Evolutionary conservation across 2,113 vertebrate genomes (phyloP).

Genomic region (Neodontobutis hainanensis): DNA sequence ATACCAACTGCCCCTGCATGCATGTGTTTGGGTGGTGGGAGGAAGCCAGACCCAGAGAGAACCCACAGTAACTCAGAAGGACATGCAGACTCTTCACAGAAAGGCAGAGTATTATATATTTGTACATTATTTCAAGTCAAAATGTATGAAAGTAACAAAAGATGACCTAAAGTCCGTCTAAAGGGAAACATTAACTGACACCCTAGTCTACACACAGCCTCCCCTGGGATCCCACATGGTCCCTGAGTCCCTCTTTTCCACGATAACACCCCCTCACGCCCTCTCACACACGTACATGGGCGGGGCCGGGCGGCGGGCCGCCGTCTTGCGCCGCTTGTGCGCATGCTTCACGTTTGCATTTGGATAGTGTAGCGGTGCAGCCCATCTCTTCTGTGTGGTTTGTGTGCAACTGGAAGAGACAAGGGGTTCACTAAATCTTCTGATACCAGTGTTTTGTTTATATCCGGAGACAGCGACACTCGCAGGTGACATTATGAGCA

Average conservation of each 20-base stretch:
- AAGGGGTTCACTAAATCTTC: conserved; percentile 3
- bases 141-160: not conserved
- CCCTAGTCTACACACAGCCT: not conserved
- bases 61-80: too few relatives aligned
- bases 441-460: not conserved
- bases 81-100: too few relatives aligned
- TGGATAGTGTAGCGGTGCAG: conserved; percentile 40
- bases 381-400: conserved; percentile 30
- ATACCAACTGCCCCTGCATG: too few relatives aligned
- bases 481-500: conserved; percentile 79
- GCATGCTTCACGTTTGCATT: conserved; percentile 47
- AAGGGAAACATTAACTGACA: not conserved
- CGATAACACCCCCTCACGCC: not conserved
- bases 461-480: conserved; percentile 21
- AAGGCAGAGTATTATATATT: too few relatives aligned
- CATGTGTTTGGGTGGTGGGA: too few relatives aligned
- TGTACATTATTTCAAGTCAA: too few relatives aligned
- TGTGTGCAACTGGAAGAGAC: conserved; percentile 27
- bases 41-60: too few relatives aligned
- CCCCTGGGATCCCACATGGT: not conserved
- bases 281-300: conserved; percentile 34
- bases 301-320: conserved; percentile 28
- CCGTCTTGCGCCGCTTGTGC: conserved; percentile 34
- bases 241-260: not conserved
- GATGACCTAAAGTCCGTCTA: too few relatives aligned